Percentiles rank a stretch among this genome's conserved stretches.
Conservation (phyloP, 2,888 invertebrate species). For the Papilio elwesi region DNA sequence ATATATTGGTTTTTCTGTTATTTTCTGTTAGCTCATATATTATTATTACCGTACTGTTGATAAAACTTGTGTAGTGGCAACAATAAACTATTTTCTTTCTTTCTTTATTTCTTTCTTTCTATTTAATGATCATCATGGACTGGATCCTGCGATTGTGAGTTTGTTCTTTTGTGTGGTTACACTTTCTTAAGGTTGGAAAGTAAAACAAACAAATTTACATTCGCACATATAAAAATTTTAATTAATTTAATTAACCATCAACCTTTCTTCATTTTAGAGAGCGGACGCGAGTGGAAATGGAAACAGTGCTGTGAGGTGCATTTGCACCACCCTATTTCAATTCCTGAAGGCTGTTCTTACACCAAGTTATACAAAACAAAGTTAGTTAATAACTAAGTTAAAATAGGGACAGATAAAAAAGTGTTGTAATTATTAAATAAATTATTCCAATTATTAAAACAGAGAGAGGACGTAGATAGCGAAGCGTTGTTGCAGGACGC, state of each 20-base stretch:
- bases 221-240: no score
- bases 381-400: constrained; percentile 83
- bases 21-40: no score
- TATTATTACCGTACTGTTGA: no score
- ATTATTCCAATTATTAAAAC: constrained; percentile 85
- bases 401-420: constrained; percentile 83
- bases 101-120: no score
- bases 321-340: constrained; percentile 82
- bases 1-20: no score
- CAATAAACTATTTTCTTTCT: no score
- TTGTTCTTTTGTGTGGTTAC: no score
- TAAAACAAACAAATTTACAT: background rate
- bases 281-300: constrained; percentile 93
- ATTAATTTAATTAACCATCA: background rate
- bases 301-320: constrained; percentile 93
- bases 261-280: constrained; percentile 64
- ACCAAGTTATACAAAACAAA: constrained; percentile 84
- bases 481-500: constrained; percentile 81
- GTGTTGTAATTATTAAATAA: constrained; percentile 85
- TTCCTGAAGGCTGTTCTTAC: constrained; percentile 85
- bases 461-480: constrained; percentile 82
- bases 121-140: no score
- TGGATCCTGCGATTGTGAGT: no score
- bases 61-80: no score
- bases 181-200: no score